A percentile compares a stretch with the other conserved stretches of the same genome.
These are phyloP conservation scores for Rhegmatorhina hoffmannsi DNA, from an alignment of 2,113 vertebrate genomes.

Conservation along the genomic window DNA sequence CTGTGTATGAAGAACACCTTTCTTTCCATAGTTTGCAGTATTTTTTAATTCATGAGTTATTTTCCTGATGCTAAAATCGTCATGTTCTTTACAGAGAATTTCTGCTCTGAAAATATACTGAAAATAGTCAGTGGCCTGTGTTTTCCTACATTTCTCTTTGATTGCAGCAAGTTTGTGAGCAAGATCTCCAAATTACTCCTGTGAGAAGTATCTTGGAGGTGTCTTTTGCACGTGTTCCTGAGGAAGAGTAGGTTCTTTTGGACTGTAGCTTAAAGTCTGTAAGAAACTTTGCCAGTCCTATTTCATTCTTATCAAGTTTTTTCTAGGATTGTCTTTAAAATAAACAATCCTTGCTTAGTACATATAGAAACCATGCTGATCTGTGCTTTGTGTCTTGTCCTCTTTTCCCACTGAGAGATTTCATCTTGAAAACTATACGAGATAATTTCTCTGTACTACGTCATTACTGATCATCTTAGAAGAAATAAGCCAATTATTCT, in stretches of 20 bases:
- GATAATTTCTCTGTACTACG: background rate
- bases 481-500: background rate
- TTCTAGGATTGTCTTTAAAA: background rate
- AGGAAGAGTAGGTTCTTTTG: accelerated
- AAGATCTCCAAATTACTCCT: background rate
- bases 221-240: background rate
- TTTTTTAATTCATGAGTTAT: background rate
- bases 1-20: background rate
- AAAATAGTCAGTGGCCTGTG: background rate
- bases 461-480: background rate
- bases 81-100: background rate
- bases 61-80: background rate
- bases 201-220: background rate
- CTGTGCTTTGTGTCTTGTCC: background rate
- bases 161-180: background rate
- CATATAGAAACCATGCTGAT: background rate
- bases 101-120: background rate
- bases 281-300: background rate
- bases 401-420: background rate
- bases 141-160: background rate
- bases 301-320: background rate
- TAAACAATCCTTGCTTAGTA: background rate
- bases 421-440: background rate
- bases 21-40: background rate
- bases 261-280: background rate